Percentiles rank a stretch among this genome's conserved stretches.
phyloP scores from a whole-genome alignment of 2,113 vertebrate species.

The Paramisgurnus dabryanus region DNA sequence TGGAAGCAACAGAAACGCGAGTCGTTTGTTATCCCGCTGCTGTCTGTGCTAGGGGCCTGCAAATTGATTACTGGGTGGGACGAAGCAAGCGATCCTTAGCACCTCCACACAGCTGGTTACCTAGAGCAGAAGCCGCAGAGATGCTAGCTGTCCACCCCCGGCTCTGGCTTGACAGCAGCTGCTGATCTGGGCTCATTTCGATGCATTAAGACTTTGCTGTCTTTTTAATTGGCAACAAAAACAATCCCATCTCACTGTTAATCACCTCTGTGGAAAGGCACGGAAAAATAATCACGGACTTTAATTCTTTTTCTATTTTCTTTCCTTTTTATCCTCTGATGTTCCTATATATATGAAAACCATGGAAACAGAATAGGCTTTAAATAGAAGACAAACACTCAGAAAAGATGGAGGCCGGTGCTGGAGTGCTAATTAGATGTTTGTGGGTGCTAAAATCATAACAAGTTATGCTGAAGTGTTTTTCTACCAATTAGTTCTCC shows the following conservation, averaged over 20 bases:
- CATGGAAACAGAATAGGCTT: constrained; percentile 31
- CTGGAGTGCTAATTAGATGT: constrained; percentile 49
- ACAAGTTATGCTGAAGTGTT: constrained; percentile 43
- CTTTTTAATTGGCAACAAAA: constrained; percentile 58
- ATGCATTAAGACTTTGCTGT: constrained; percentile 51
- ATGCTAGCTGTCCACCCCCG: constrained; percentile 51
- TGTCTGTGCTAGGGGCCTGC: constrained; percentile 52
- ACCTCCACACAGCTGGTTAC: constrained; percentile 48
- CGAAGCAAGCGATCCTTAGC: constrained; percentile 48
- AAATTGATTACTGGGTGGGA: constrained; percentile 59
- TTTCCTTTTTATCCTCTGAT: background rate
- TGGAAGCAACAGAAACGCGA: constrained; percentile 57
- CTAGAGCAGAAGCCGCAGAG: constrained; percentile 22
- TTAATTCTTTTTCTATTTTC: constrained; percentile 10
- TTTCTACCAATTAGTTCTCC: constrained; percentile 44
- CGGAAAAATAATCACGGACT: constrained; percentile 21
- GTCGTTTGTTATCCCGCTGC: constrained; percentile 52
- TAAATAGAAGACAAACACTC: constrained; percentile 32
- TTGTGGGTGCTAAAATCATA: constrained; percentile 42
- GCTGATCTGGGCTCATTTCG: constrained; percentile 49
- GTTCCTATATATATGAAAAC: constrained; percentile 8
- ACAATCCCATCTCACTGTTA: constrained; percentile 48
- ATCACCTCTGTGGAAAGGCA: constrained; percentile 51
- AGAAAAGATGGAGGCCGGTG: constrained; percentile 39
- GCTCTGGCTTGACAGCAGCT: constrained; percentile 49